These are phyloP conservation scores for Parnassius glacialis DNA, from an alignment of 2,888 invertebrate species.

Conservation along the genomic window DNA sequence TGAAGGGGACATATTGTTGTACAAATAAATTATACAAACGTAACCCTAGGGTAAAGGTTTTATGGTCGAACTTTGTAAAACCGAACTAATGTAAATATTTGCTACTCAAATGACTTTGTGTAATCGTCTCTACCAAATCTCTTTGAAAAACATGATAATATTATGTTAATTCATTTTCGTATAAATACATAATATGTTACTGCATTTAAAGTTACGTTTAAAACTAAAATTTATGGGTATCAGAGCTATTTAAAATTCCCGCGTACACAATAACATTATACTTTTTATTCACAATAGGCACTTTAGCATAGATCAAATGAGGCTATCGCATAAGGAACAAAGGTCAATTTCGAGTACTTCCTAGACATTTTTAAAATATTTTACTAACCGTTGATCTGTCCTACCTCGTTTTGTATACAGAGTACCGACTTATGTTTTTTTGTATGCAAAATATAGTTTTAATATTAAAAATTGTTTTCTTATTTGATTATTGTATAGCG, in stretches of 20 bases:
- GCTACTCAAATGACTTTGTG: background rate
- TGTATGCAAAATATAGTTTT: background rate
- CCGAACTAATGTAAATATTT: background rate
- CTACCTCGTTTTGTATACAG: constrained; percentile 23
- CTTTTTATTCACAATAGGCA: constrained; percentile 21
- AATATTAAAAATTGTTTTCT: background rate
- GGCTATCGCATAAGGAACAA: constrained; percentile 29
- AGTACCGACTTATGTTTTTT: background rate
- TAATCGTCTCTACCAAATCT: background rate
- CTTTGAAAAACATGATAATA: background rate
- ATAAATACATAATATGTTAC: constrained; percentile 3
- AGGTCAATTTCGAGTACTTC: constrained; percentile 12
- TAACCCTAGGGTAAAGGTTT: background rate
- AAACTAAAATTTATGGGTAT: constrained; percentile 1
- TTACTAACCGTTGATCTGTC: constrained; percentile 17
- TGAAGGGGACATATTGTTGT: background rate
- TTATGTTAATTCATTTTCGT: constrained; percentile 3
- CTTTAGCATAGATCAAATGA: constrained; percentile 39
- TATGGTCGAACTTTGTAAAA: background rate
- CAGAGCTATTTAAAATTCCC: constrained; percentile 12
- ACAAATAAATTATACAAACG: background rate
- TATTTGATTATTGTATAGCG: background rate
- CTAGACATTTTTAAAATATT: constrained; percentile 20
- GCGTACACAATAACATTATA: constrained; percentile 11
- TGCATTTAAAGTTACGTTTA: constrained; percentile 13